phyloP scores from a whole-genome alignment of 2,113 vertebrate genomes.

The Dasypus novemcinctus region DNA sequence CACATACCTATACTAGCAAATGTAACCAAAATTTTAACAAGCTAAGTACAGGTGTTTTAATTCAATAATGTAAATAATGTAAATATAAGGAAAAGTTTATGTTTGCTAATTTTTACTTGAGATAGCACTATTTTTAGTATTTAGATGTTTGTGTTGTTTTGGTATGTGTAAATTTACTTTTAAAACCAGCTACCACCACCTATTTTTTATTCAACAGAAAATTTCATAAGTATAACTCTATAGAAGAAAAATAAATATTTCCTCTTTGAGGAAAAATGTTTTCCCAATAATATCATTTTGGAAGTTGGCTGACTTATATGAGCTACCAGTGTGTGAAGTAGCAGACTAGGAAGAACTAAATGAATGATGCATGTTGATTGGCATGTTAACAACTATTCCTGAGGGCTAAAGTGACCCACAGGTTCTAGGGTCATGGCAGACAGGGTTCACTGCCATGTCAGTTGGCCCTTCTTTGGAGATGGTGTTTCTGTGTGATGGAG shows the following conservation, averaged over 20 bases:
- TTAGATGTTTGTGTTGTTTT: not conserved
- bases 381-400: constrained; percentile 54
- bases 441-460: too few relatives aligned
- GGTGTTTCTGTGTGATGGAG: too few relatives aligned
- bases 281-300: constrained; percentile 52
- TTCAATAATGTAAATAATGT: not conserved
- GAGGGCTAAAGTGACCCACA: too few relatives aligned
- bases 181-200: not conserved
- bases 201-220: not conserved
- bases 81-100: not conserved
- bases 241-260: constrained; percentile 47
- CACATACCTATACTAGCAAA: not conserved
- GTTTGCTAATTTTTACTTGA: not conserved
- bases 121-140: not conserved
- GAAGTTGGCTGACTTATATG: not conserved
- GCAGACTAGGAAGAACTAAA: not conserved
- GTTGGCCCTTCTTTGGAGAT: too few relatives aligned
- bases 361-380: constrained; percentile 56
- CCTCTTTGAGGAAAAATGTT: constrained; percentile 33
- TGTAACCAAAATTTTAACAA: not conserved
- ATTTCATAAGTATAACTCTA: not conserved
- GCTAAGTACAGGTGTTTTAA: not conserved
- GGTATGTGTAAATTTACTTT: not conserved
- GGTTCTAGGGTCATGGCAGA: too few relatives aligned
- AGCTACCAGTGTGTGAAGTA: not conserved